Percentiles rank a stretch among this genome's conserved stretches.
Conservation (phyloP, 1,140 invertebrate species). For the Belonocnema kinseyi region DNA sequence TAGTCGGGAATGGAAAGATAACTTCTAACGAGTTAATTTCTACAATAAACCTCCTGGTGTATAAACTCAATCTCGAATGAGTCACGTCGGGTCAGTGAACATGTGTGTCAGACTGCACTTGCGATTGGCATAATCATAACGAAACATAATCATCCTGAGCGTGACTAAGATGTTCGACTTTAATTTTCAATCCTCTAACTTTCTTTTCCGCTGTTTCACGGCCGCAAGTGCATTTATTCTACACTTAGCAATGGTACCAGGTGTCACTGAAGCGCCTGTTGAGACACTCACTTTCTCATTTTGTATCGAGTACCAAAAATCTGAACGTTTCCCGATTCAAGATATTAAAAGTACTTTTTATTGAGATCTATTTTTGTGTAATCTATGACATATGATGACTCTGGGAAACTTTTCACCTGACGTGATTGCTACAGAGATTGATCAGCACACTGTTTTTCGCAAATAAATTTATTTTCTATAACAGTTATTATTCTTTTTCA, state of each 20-base stretch:
- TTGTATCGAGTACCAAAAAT: neutral
- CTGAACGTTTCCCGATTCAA: no score
- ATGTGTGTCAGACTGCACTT: constrained; percentile 47
- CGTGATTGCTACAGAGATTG: no score
- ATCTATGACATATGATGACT: no score
- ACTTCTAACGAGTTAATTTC: neutral
- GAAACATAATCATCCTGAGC: constrained; percentile 46
- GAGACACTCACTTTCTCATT: neutral
- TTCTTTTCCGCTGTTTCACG: constrained; percentile 47
- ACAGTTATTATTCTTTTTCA: no score
- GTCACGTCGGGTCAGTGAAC: constrained; percentile 53
- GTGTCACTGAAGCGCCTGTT: no score
- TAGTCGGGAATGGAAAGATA: neutral
- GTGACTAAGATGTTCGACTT: constrained; percentile 32
- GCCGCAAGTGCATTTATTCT: neutral
- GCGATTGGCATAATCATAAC: constrained; percentile 48
- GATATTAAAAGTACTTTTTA: no score
- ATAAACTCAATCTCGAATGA: constrained; percentile 40
- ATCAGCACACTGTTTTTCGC: no score
- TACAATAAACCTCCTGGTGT: neutral
- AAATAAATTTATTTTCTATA: no score
- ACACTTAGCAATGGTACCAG: neutral
- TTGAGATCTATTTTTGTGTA: no score
- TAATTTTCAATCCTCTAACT: constrained; percentile 53
- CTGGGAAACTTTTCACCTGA: no score